These are phyloP conservation scores for Dusona sp. DNA, from an alignment of 2,888 invertebrate species.

Conservation along the genomic window DNA sequence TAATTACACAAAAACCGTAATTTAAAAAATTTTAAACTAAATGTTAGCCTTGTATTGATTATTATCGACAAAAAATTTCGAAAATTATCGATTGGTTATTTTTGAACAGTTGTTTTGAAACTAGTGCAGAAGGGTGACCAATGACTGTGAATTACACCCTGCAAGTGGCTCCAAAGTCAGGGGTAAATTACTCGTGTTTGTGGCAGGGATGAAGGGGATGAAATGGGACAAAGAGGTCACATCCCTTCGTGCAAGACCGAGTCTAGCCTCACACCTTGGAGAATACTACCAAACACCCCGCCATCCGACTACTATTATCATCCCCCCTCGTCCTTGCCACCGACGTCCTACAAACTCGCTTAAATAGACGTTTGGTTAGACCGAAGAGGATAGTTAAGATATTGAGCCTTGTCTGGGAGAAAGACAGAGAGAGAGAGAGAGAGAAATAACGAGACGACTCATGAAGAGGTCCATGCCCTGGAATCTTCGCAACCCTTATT, in stretches of 20 bases:
- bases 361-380: conserved; percentile 69
- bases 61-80: neutral
- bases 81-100: neutral
- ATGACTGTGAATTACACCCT: neutral
- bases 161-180: conserved; percentile 19
- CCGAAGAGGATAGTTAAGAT: conserved; percentile 72
- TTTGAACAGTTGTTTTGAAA: neutral
- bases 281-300: conserved; percentile 44
- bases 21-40: neutral
- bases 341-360: conserved; percentile 51
- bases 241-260: conserved; percentile 33
- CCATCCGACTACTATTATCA: conserved; percentile 3
- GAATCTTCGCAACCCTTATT: conserved; percentile 13
- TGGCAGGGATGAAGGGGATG: conserved; percentile 7
- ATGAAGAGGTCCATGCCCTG: conserved; percentile 53
- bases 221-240: conserved; percentile 48
- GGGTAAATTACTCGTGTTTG: conserved; percentile 48
- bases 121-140: neutral
- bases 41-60: neutral
- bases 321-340: neutral
- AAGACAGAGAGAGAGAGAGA: conserved; percentile 33
- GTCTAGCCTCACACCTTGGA: conserved; percentile 20
- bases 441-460: conserved; percentile 36
- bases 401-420: conserved; percentile 64
- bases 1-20: neutral